Base-by-base conservation (phyloP, 2,113 vertebrate species). In the Pterocles orientalis region DNA sequence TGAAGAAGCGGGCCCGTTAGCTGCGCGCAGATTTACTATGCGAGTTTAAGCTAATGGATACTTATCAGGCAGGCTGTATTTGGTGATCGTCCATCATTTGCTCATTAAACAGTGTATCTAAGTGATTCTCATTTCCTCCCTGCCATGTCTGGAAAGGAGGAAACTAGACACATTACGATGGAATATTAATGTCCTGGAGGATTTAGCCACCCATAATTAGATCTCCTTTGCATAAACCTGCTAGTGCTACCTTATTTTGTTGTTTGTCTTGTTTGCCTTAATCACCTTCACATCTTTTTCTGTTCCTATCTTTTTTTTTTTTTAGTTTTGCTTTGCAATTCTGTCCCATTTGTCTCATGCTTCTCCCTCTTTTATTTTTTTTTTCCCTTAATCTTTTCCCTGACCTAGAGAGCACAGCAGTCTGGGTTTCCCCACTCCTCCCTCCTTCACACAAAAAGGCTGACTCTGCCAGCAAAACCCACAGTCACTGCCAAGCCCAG, bases 11-110 rank as follows among this genome's bases (percentile, higher is more conserved):
- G 88, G 68, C 86, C 94, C 0, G 65, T 91, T 91, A 82, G 91
- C 96, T 75, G 90, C 1, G 8, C 71, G 6, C 73, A 73, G 96
- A 96, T 96, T 96, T 97, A 96, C 94, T 65, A 86, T 61, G 61
- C 65, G 6, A 92, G 96, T 95, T 97, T 94, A 96, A 94, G 94
- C 96, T 97, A 96, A 97, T 97, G 96, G 95, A 85, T 96, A 94
- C 96, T 97, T 92, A 94, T 96, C 92, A 95, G 92, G 91, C 92
- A 91, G 92, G 94, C 96, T 97, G 92, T 89, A 58, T 94, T 96
- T 93, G 96, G 96, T 96, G 96, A 94, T 97, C 91, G 95, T 97
- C 96, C 96, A 97, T 97, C 96, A 97, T 97, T 95, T 96, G 96
- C 96, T 96, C 96, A 96, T 97, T 97, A 97, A 97, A 96, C 94